Percentiles rank a stretch among this genome's conserved stretches.
These are phyloP conservation scores for Heteromormyrus szaboi DNA, from an alignment of 2,797 vertebrate species.

Conservation along the genomic window DNA sequence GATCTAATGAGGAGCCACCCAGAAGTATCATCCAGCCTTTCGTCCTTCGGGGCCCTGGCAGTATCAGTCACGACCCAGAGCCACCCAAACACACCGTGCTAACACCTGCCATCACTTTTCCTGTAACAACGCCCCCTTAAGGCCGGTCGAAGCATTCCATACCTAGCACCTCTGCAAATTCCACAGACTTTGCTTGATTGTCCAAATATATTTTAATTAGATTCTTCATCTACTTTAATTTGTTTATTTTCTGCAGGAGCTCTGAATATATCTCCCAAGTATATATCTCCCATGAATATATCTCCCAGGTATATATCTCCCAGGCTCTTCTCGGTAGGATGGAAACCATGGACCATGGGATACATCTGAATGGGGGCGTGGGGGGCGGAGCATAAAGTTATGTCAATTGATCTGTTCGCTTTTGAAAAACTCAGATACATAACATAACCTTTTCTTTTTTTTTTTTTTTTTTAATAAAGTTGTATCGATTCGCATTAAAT, in stretches of 20 bases:
- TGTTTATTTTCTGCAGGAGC: conserved; percentile 24
- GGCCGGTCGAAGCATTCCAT: not conserved
- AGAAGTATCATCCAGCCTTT: not conserved
- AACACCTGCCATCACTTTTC: not conserved
- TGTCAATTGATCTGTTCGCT: not conserved
- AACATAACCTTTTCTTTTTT: not conserved
- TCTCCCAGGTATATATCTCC: conserved; percentile 29
- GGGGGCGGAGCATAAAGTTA: not conserved
- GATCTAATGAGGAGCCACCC: not conserved
- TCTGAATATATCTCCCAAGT: conserved; percentile 32
- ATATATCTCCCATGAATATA: too few species aligned
- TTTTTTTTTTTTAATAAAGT: not conserved
- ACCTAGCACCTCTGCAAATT: not conserved
- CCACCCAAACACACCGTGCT: not conserved
- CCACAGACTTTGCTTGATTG: conserved; percentile 22
- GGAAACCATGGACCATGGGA: conserved; percentile 20
- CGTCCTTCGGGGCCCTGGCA: not conserved
- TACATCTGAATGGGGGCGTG: not conserved
- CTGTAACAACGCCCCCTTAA: not conserved
- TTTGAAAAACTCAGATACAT: not conserved
- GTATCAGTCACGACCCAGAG: not conserved
- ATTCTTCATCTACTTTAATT: conserved; percentile 19
- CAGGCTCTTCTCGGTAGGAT: conserved; percentile 15
- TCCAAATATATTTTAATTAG: conserved; percentile 33
- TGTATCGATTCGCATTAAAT: not conserved